phyloP scores from a whole-genome alignment of 2,113 vertebrate species.

The Bujurquina vittata region DNA sequence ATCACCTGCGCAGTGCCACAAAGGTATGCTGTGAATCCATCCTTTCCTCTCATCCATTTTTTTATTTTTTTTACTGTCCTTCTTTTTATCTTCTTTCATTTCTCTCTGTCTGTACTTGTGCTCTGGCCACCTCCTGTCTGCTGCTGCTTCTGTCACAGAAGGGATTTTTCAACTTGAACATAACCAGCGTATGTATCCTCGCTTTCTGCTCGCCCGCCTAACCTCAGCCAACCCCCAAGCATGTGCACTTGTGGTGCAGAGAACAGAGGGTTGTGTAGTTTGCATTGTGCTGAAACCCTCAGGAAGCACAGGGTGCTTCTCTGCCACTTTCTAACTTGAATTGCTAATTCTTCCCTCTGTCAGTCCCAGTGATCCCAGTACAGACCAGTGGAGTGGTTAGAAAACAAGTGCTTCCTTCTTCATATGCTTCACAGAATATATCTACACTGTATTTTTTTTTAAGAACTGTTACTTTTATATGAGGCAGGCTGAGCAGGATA shows the following conservation, averaged over 20 bases:
- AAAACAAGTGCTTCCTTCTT: background rate
- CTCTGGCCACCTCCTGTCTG: slow-evolving; percentile 3
- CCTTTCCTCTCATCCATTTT: background rate
- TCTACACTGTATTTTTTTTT: background rate
- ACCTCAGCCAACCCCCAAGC: slow-evolving; percentile 4
- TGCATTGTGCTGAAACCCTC: background rate
- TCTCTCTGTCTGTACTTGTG: slow-evolving; percentile 43
- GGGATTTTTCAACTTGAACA: slow-evolving; percentile 77
- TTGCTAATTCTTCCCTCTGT: slow-evolving; percentile 32
- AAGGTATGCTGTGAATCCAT: slow-evolving; percentile 80
- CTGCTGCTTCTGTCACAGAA: slow-evolving; percentile 64
- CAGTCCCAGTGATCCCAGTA: slow-evolving; percentile 35
- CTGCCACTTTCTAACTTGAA: background rate
- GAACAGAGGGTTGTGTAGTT: background rate
- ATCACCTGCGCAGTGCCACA: slow-evolving; percentile 94
- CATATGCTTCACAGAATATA: background rate
- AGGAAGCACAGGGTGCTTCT: background rate
- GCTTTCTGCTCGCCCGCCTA: background rate
- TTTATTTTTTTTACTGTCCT: background rate
- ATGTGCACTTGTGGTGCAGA: background rate
- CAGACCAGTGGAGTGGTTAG: slow-evolving; percentile 8
- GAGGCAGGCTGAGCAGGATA: background rate
- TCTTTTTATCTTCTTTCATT: background rate
- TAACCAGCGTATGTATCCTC: slow-evolving; percentile 75
- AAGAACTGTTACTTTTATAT: background rate